A percentile compares a stretch with the other conserved stretches of the same genome.
phyloP scores from a whole-genome alignment of 2,113 vertebrate species.

The Aviceda subcristata region DNA sequence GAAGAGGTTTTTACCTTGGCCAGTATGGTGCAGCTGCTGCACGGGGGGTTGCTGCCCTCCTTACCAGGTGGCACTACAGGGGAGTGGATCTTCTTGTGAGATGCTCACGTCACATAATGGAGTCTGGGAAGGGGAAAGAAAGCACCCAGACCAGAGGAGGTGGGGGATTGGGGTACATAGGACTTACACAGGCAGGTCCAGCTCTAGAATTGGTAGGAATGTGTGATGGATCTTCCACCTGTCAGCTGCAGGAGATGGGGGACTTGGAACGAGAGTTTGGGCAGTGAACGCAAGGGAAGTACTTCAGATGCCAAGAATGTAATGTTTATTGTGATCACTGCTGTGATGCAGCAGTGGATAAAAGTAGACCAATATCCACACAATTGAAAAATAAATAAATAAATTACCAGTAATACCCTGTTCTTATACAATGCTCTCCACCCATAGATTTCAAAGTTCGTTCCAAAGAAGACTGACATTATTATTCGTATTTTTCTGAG shows the following conservation, averaged over 20 bases:
- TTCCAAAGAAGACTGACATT: neutral
- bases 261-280: neutral
- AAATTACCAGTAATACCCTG: neutral
- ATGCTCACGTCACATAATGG: neutral
- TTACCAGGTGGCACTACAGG: neutral
- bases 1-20: neutral
- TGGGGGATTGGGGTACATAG: neutral
- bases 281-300: neutral
- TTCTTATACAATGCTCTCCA: neutral
- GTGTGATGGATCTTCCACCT: neutral
- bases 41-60: neutral
- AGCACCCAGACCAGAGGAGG: neutral
- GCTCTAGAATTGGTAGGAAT: neutral
- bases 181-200: neutral
- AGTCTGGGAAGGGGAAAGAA: neutral
- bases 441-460: neutral
- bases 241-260: neutral
- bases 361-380: neutral
- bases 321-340: neutral
- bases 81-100: neutral
- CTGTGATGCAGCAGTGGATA: neutral
- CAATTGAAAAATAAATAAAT: neutral
- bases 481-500: neutral
- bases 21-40: accelerated
- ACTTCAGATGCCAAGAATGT: neutral